phyloP scores from a whole-genome alignment of 2,113 vertebrate species.

The Egretta garzetta region DNA sequence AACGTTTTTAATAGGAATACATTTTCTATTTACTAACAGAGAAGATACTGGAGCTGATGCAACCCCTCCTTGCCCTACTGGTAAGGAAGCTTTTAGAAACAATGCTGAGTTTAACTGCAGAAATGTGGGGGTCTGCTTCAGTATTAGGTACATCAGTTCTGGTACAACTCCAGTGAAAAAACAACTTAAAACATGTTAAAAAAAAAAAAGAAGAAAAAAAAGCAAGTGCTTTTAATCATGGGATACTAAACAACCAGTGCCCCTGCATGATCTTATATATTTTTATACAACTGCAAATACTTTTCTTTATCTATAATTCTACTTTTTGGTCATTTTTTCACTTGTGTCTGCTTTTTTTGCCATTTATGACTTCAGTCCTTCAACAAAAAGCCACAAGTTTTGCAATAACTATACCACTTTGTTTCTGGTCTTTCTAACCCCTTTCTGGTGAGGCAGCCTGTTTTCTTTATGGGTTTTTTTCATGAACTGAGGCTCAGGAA shows the following conservation, averaged over 20 bases:
- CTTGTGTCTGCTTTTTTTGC: background rate
- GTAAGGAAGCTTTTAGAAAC: background rate
- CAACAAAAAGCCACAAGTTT: background rate
- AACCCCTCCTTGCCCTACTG: rapidly evolving
- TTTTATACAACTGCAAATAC: background rate
- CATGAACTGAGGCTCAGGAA: background rate
- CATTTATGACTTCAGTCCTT: background rate
- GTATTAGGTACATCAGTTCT: background rate
- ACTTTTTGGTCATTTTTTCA: background rate
- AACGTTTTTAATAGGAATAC: background rate
- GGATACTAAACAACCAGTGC: background rate
- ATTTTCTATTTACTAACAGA: background rate
- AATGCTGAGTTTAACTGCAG: background rate
- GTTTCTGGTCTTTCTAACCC: background rate
- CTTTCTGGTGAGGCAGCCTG: background rate
- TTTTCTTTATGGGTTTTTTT: background rate
- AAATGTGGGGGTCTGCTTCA: background rate
- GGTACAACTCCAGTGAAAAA: background rate
- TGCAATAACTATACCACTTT: background rate
- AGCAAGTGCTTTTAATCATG: background rate
- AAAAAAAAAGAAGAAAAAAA: background rate
- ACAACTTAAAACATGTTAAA: background rate
- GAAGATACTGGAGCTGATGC: background rate
- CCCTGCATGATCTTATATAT: background rate
- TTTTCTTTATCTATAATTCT: background rate